Evolutionary conservation across 2,113 vertebrate genomes (phyloP).

Genomic region (Aptenodytes forsteri): DNA sequence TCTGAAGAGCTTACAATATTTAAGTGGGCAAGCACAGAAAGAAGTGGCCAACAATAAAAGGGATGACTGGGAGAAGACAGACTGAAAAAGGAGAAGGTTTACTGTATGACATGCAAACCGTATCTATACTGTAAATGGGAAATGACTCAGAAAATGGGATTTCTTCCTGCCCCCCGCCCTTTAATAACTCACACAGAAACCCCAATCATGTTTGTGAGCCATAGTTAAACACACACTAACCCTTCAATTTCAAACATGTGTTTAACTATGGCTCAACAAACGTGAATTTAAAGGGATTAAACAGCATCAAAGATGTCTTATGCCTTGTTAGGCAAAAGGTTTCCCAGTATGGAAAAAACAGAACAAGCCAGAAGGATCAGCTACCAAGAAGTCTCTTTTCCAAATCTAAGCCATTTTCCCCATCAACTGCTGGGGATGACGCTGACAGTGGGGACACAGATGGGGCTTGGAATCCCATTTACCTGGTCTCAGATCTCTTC

Average conservation of each 20-base stretch:
- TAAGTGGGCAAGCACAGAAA: not conserved
- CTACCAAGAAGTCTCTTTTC: not conserved
- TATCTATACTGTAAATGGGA: not conserved
- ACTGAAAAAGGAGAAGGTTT: not conserved
- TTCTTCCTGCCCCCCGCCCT: not conserved
- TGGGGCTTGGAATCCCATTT: not conserved
- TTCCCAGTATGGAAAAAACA: not conserved
- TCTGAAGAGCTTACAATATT: not conserved
- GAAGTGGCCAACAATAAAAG: not conserved
- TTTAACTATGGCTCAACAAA: not conserved
- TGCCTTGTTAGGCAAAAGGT: not conserved
- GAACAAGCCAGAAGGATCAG: not conserved
- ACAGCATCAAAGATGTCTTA: not conserved
- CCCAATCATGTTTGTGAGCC: not conserved
- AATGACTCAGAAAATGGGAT: not conserved
- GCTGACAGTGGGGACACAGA: accelerated
- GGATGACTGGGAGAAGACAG: not conserved
- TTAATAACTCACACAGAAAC: not conserved
- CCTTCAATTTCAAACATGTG: not conserved
- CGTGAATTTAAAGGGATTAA: not conserved
- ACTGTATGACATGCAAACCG: not conserved
- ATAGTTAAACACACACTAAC: not conserved
- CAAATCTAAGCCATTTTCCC: not conserved
- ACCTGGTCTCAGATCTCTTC: not conserved
- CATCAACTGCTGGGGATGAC: not conserved